These are phyloP conservation scores for Sarcophaga peregrina DNA, from an alignment of 1,140 invertebrate genomes.

Conservation along the genomic window DNA sequence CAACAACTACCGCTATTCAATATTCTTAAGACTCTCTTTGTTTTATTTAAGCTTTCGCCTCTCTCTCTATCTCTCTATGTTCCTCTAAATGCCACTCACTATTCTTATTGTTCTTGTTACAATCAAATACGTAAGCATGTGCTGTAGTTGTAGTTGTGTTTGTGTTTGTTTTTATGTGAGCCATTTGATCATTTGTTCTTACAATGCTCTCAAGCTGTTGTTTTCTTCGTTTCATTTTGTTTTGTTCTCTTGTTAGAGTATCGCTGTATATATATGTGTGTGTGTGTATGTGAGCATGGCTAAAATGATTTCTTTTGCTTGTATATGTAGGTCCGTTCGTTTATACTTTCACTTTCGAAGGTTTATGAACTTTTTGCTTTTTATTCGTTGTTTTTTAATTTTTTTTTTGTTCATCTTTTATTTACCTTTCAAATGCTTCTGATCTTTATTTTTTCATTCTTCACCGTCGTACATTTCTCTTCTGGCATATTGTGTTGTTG, in stretches of 20 bases:
- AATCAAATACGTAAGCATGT: too few relatives aligned
- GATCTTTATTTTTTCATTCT: neutral
- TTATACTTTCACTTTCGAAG: conserved; percentile 67
- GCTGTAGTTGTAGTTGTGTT: too few relatives aligned
- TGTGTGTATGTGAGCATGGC: neutral
- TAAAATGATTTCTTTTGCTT: conserved; percentile 48
- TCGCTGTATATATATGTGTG: neutral
- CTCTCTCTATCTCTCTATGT: too few relatives aligned
- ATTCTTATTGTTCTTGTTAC: too few relatives aligned
- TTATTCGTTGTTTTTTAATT: neutral
- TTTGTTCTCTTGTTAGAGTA: too few relatives aligned
- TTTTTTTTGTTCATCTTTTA: neutral
- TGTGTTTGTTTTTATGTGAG: too few relatives aligned
- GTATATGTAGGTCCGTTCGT: conserved; percentile 67
- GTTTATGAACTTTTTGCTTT: conserved; percentile 66
- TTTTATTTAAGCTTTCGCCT: too few relatives aligned
- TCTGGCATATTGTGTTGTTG: too few relatives aligned
- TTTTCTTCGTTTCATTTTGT: too few relatives aligned
- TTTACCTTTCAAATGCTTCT: conserved; percentile 24
- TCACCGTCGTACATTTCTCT: neutral
- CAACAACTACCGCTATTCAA: neutral
- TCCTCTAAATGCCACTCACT: neutral
- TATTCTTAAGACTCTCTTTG: conserved; percentile 5
- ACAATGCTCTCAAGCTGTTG: too few relatives aligned
- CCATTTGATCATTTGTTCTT: too few relatives aligned